Base-by-base conservation (phyloP, 2,888 invertebrate species). In the Drosophila acutilabella region DNA sequence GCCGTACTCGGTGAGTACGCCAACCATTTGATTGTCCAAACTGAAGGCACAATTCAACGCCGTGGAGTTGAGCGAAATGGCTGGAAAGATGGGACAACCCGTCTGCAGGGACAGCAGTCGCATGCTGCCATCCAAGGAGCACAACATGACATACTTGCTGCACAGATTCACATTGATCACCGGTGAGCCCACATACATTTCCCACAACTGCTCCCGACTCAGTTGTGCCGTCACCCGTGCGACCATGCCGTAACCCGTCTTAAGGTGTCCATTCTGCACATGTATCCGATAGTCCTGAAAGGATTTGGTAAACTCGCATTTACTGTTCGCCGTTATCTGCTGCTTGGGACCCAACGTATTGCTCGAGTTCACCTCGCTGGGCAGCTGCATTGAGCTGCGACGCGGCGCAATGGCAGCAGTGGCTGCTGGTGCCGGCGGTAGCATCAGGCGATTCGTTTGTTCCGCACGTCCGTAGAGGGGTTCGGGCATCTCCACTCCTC, bases 191-290 rank as follows among this genome's bases (percentile, higher is more conserved):
- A 95, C 92, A 88, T 94, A 95, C 4, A 95, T 94, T 80, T 96
- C 95, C 96, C 96, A 96, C 0, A 94, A 93, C 2, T 94, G 94
- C 67, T 95, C 94, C 60, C 75, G 64, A 13, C 74, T 65, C 8
- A 74, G 88, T 94, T 94, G 66, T 91, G 94, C 80, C 92, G 93
- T 74, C 93, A 93, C 91, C 94, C 95, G 80, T 94, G 93, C 82
- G 93, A 93, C 89, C 30, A 94, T 92, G 1, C 95, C 95, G 87
- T 94, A 94, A 36, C 94, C 93, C 0, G 95, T 95, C 78, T 93
- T 94, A 73, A 93, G 92, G 0, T 93, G 81, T 0, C 90, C 90
- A 66, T 92, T 92, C 60, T 90, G 89, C 0, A 94, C 93, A 89
- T 94, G 94, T 2, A 94, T 85, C 13, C 94, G 86, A 62, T 93